Evolutionary conservation across 35 echinoderm and acorn worm genomes (phyloP), one percentile per base, ranked within the genome.

Genomic region (Lytechinus pictus): DNA sequence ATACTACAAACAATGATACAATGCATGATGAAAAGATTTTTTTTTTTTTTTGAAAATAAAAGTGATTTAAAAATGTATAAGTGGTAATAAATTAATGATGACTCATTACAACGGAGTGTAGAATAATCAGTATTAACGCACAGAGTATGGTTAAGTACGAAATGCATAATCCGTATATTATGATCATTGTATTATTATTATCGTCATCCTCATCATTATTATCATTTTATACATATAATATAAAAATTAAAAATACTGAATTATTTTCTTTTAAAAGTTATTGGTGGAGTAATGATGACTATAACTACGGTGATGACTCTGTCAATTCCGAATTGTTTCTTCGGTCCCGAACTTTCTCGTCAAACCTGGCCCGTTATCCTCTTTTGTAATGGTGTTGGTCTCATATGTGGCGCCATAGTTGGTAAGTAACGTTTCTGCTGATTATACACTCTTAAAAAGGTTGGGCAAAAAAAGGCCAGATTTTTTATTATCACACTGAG

Each of bases 311-410:
- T 79, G 19, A 24, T 79, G 66, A 79, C 66, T 10, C 44, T 51
- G 16, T 52, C 88, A 52, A 12, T 90, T 52, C 88, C 88, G 33
- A 44, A 33, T 52, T 51, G 10, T 44, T 90, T 90, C 28, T 90
- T 90, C 24, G 88, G 88, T 52, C 88, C 88, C 16, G 88, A 44
- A 11, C 28, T 14, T 8, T 44, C 33, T 44, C 29, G 16, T 8
- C 29, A 44, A 27, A 90, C 88, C 28, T 90, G 88, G 88, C 29
- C 88, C 24, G 88, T 90, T 16, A 90, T 90, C 24, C 28, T 90
- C 9, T 90, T 44, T 12, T 90, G 29, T 16, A 90, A 52, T 27
- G 88, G 88, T 8, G 29, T 90, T 33, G 88, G 88, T 54, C n/a
- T 52, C 7, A 44, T 90, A 5, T 54, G 28, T 54, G 52, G 88